Evolutionary conservation across 2,797 vertebrate genomes (phyloP).

Genomic region (Enteromius argenteus): DNA sequence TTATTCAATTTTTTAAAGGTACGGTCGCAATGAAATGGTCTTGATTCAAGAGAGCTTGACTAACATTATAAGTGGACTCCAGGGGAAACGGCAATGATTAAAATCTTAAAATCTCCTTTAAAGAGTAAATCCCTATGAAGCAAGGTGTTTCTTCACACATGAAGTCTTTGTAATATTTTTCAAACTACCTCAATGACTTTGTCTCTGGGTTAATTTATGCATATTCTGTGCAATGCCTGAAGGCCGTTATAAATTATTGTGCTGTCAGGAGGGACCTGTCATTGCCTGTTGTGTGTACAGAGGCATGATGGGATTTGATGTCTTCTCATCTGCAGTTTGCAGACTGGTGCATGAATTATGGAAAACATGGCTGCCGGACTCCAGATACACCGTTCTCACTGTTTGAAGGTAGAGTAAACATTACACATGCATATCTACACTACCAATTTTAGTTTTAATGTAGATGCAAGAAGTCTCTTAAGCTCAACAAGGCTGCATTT

Average conservation of each 20-base stretch:
- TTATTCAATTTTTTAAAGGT: background rate
- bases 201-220: background rate
- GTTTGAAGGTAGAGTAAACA: constrained; percentile 89
- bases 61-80: background rate
- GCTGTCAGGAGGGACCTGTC: background rate
- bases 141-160: background rate
- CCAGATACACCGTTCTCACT: constrained; percentile 96
- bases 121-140: background rate
- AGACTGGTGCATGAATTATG: constrained; percentile 97
- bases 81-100: background rate
- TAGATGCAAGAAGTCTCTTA: too few relatives aligned
- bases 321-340: constrained; percentile 84
- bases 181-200: background rate
- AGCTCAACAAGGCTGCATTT: background rate
- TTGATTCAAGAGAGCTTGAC: background rate
- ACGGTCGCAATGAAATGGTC: background rate
- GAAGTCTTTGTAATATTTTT: background rate
- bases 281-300: constrained; percentile 10
- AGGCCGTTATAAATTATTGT: background rate
- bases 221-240: background rate
- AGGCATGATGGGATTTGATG: constrained; percentile 32
- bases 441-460: background rate
- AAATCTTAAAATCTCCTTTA: background rate
- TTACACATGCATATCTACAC: background rate
- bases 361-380: constrained; percentile 91